Conservation (phyloP, 2,797 vertebrate species). For the Heteromormyrus szaboi region DNA sequence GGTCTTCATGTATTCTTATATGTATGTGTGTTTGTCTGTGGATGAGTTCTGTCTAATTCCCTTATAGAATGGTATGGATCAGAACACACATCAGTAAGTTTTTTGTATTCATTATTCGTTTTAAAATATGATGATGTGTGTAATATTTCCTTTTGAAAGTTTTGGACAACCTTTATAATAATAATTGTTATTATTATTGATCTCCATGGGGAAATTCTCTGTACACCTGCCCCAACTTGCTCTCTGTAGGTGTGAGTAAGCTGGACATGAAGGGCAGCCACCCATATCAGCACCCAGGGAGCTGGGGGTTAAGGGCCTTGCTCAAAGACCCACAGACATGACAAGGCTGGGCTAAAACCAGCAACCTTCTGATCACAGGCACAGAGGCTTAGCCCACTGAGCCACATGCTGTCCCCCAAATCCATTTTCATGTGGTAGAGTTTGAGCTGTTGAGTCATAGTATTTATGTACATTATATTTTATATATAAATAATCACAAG, state of each 20-base stretch:
- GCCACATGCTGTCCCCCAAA: neutral
- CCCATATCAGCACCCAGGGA: neutral
- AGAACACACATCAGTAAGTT: neutral
- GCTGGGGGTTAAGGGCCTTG: neutral
- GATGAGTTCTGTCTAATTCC: neutral
- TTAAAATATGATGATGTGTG: neutral
- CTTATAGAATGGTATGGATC: neutral
- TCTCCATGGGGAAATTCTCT: neutral
- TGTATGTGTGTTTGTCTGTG: neutral
- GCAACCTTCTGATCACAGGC: neutral
- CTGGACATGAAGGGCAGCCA: neutral
- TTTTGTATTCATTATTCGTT: neutral
- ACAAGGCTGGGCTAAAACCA: neutral
- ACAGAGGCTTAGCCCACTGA: neutral
- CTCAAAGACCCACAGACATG: neutral
- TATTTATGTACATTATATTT: neutral
- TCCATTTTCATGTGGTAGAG: neutral
- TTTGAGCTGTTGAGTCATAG: neutral
- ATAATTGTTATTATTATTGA: too few species aligned
- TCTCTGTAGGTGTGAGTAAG: neutral
- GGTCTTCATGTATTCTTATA: neutral
- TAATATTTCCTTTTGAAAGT: neutral
- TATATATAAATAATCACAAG: slow-evolving; percentile 11
- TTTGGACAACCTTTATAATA: neutral
- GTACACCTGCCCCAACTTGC: neutral